Base-by-base conservation (phyloP, 2,113 vertebrate genomes). In the Leptosomus discolor region DNA sequence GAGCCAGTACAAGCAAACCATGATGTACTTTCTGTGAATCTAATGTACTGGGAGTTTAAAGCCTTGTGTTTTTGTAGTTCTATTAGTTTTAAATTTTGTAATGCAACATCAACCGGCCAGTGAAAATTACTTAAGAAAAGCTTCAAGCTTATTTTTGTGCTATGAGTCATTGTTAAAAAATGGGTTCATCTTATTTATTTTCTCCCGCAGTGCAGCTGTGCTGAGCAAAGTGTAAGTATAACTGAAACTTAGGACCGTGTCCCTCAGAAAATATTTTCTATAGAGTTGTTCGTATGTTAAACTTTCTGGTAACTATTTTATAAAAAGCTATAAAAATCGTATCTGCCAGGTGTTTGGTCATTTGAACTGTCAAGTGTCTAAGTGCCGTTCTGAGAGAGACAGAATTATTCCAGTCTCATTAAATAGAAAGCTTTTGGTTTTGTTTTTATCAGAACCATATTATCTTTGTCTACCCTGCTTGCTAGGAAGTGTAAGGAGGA, bases 101-200 rank as follows among this genome's bases (percentile, higher is more conserved):
- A 70, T 74, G 43, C 0, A 1, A 32, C 79, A 75, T 65, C 56
- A 75, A 32, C 43, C n/a, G 79, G 65, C 60, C 71, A 85, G 56
- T 94, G 92, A 94, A 95, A 94, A 84, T 85, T 80, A 70, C 85
- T 97, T 88, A 67, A 80, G 61, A 82, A 90, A 86, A 96, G 67
- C 95, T 96, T 86, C 64, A 77, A 92, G 79, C 91, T 93, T 94
- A 48, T 84, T 94, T 90, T 86, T 96, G 56, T 39, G 19, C 43
- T 54, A 9, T 93, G 97, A 92, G 36, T 97, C 96, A 94, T 71
- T 91, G 85, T 78, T 92, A 46, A 94, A 91, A 96, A 93, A 95
- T 95, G 51, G 57, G 21, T 94, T 95, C 23, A 41, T 96, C 94
- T 94, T 94, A 88, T 86, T 97, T 93, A 70, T 67, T 94, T 96